Percentiles rank a stretch among this genome's conserved stretches.
phyloP scores from a whole-genome alignment of 2,113 vertebrate genomes.

The Sylvicapra grimmia region DNA sequence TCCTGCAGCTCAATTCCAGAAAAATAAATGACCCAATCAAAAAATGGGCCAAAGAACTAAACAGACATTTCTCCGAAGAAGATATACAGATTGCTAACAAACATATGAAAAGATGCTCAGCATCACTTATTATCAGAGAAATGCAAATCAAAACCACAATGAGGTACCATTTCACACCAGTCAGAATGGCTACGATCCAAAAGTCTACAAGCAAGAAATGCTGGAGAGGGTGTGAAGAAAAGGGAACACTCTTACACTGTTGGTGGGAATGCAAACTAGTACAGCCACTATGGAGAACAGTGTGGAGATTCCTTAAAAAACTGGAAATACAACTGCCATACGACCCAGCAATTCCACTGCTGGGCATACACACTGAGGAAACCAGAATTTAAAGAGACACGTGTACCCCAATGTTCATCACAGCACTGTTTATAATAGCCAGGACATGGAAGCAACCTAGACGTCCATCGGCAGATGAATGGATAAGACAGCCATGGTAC shows the following conservation, averaged over 20 bases:
- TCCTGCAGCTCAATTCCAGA: neutral
- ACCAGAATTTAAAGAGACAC: neutral
- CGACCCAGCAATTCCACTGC: neutral
- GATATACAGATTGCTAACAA: neutral
- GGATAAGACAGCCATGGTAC: neutral
- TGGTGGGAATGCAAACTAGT: neutral
- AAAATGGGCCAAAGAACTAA: neutral
- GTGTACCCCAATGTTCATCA: fast-evolving
- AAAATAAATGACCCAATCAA: neutral
- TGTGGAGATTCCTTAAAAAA: neutral
- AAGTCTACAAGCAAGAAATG: neutral
- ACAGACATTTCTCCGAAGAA: neutral
- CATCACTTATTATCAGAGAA: neutral
- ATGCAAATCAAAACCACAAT: neutral
- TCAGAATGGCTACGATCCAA: neutral
- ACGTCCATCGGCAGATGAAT: neutral
- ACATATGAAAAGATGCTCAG: neutral
- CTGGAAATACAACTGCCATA: neutral
- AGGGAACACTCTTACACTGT: neutral
- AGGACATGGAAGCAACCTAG: neutral
- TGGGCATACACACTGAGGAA: neutral
- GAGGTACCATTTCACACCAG: neutral
- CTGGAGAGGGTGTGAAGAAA: neutral
- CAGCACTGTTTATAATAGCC: neutral
- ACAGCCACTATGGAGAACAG: neutral